Evolutionary conservation across 2,797 vertebrate genomes (phyloP), one percentile per base, ranked within the genome.

Genomic region (Chelon labrosus): DNA sequence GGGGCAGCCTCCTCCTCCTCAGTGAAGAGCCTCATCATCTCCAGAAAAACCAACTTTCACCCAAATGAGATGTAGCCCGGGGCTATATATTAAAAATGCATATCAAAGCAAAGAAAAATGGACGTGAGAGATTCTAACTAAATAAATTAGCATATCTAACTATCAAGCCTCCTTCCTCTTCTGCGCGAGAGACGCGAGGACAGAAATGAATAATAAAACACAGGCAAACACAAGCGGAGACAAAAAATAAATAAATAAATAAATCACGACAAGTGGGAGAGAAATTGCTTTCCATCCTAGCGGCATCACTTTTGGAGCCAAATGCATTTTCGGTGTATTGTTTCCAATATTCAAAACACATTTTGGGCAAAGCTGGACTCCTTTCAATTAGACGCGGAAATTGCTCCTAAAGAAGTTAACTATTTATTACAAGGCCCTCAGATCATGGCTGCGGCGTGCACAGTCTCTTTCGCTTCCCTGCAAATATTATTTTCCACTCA

Each of bases 51-150:
- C 91, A 95, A 96, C 92, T 94, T 94, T 96, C 95, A 94, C 95
- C 31, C 96, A 97, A 97, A 97, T 96, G 96, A 97, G 96, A 96
- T 95, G 93, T 95, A 95, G 96, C 97, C 96, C 80, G 65, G 85
- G 96, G 96, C 96, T 92, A 93, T 90, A 91, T 96, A 97, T 98
- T 97, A 97, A 98, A 98, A 98, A 98, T 98, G 96, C 97, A 98
- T 97, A 97, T 97, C 96, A 98, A 98, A 97, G 96, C 95, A 97
- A 96, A 96, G 94, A 96, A 97, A 96, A 97, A 95, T 94, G 95
- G 95, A 97, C 94, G 93, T 94, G 94, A 93, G 93, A 95, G 91
- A 95, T 93, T 95, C 94, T 94, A 96, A 96, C 94, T 95, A 96
- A 94, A 94, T 95, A 94, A 94, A 95, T 95, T 94, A 91, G 90